Percentiles rank a stretch among this genome's conserved stretches.
Conservation (phyloP, 1,140 invertebrate species). For the Drosophila punjabiensis region DNA sequence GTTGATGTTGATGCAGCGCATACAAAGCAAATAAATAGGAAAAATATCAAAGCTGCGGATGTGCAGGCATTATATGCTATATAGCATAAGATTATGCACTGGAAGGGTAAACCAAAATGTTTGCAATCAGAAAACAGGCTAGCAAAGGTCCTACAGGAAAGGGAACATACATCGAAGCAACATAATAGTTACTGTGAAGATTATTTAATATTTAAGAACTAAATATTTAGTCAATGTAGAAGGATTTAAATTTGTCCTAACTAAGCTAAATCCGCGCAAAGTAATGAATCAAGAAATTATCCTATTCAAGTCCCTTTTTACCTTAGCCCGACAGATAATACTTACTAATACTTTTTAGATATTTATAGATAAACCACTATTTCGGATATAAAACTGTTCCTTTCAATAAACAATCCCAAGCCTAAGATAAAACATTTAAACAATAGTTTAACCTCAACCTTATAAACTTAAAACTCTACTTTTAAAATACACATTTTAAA, state of each 20-base stretch:
- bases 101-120: conserved; percentile 8
- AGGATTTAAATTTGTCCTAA: too few species aligned
- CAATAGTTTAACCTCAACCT: not conserved
- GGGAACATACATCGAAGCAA: not conserved
- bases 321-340: too few species aligned
- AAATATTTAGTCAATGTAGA: too few species aligned
- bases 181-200: not conserved
- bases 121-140: not conserved
- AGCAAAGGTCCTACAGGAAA: too few species aligned
- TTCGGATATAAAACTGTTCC: too few species aligned
- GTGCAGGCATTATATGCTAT: conserved; percentile 33
- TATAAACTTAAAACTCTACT: not conserved
- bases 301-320: too few species aligned
- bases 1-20: conserved; percentile 36
- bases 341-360: too few species aligned
- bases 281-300: too few species aligned
- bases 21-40: conserved; percentile 43
- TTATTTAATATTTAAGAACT: too few species aligned
- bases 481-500: not conserved
- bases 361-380: too few species aligned
- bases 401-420: too few species aligned
- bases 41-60: conserved; percentile 40
- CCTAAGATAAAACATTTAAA: not conserved
- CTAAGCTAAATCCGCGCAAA: too few species aligned
- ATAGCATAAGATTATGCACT: conserved; percentile 31